phyloP scores from a whole-genome alignment of 2,113 vertebrate genomes.

The Zapornia atra region DNA sequence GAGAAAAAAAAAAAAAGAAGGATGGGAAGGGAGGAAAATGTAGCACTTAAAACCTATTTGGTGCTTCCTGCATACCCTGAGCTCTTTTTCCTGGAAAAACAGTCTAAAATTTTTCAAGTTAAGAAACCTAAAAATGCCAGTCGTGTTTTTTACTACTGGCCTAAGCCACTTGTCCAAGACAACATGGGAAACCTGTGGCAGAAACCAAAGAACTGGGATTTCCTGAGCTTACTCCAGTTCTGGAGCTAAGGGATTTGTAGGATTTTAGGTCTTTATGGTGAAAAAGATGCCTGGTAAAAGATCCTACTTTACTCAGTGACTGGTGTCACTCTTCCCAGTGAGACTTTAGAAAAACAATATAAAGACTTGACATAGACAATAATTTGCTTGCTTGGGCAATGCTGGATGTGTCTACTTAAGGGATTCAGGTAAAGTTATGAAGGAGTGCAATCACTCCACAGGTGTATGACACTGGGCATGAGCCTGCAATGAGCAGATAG shows the following conservation, averaged over 20 bases:
- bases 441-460: background rate
- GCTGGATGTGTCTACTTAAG: background rate
- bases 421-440: background rate
- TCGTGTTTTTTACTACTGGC: background rate
- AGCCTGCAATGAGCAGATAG: background rate
- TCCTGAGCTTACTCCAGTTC: background rate
- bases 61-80: background rate
- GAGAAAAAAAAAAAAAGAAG: background rate
- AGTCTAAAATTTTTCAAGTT: background rate
- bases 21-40: background rate
- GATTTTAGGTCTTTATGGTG: background rate
- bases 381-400: background rate
- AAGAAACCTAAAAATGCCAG: background rate
- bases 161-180: background rate
- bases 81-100: background rate
- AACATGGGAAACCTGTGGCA: background rate
- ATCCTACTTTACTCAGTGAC: background rate
- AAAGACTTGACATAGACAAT: background rate
- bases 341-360: background rate
- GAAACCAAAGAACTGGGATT: background rate
- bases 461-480: background rate
- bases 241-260: background rate
- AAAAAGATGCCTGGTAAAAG: background rate
- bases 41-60: background rate
- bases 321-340: background rate